Evolutionary conservation across 2,113 vertebrate genomes (phyloP).

Genomic region (Anser brachyrhynchus): DNA sequence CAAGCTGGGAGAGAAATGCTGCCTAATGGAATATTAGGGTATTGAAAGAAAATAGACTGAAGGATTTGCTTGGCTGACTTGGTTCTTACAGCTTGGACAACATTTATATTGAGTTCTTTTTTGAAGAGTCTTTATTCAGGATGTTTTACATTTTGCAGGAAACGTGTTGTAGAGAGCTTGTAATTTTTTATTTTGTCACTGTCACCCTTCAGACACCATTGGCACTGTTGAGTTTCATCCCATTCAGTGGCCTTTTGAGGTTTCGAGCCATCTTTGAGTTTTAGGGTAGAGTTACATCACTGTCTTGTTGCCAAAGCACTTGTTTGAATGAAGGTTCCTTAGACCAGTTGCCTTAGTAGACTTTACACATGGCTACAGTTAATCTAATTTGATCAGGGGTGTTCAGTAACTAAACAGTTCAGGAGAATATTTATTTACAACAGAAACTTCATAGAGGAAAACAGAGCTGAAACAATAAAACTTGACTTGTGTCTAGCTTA

Average conservation of each 20-base stretch:
- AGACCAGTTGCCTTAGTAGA: not conserved
- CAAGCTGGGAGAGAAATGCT: not conserved
- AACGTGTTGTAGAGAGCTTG: not conserved
- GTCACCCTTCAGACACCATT: not conserved
- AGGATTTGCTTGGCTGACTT: not conserved
- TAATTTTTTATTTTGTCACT: not conserved
- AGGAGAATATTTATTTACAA: not conserved
- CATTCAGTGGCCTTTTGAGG: not conserved
- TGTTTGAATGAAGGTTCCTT: not conserved
- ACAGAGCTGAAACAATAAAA: not conserved
- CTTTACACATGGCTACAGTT: not conserved
- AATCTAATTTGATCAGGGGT: not conserved
- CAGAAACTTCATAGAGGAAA: not conserved
- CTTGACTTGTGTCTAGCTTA: not conserved
- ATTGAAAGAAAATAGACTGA: not conserved
- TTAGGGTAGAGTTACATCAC: not conserved
- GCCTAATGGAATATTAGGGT: not conserved
- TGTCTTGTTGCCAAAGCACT: not conserved
- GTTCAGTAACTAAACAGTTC: not conserved
- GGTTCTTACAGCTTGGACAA: not conserved
- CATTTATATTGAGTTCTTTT: slow-evolving; percentile 1
- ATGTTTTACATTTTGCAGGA: not conserved
- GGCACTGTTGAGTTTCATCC: not conserved
- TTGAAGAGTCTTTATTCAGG: not conserved
- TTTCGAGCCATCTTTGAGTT: not conserved